These are phyloP conservation scores for Drosophila elegans DNA, from an alignment of 1,140 invertebrate genomes.

Conservation along the genomic window DNA sequence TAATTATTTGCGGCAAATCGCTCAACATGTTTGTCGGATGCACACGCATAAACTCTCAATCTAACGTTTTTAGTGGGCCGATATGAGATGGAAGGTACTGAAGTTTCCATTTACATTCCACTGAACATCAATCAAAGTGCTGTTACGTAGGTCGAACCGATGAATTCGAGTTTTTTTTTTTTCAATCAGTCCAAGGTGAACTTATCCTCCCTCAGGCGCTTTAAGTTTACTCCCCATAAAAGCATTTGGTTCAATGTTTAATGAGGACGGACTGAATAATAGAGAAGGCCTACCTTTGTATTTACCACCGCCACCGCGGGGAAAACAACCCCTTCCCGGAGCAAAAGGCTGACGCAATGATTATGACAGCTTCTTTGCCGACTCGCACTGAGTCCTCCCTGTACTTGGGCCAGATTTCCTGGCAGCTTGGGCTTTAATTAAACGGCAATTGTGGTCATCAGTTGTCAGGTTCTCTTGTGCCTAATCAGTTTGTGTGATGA, in stretches of 20 bases:
- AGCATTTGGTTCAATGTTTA: slow-evolving; percentile 59
- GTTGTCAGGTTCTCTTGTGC: slow-evolving; percentile 37
- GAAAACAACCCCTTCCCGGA: slow-evolving; percentile 15
- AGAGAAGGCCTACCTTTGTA: slow-evolving; percentile 26
- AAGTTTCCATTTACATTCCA: neutral
- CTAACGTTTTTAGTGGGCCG: too few species aligned
- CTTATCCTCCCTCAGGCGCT: neutral
- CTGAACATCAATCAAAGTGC: slow-evolving; percentile 39
- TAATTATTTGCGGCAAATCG: slow-evolving; percentile 66
- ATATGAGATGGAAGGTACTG: too few species aligned
- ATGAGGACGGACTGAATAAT: slow-evolving; percentile 51
- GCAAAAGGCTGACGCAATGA: slow-evolving; percentile 15
- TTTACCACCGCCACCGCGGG: slow-evolving; percentile 2
- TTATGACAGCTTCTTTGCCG: slow-evolving; percentile 55
- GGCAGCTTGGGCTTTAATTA: slow-evolving; percentile 58
- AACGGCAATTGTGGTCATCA: slow-evolving; percentile 61
- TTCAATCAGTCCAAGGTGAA: slow-evolving; percentile 24
- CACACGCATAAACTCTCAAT: slow-evolving; percentile 5
- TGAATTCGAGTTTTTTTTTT: slow-evolving; percentile 2
- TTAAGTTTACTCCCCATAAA: slow-evolving; percentile 24
- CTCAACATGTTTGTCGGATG: slow-evolving; percentile 51
- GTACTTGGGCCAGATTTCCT: slow-evolving; percentile 12
- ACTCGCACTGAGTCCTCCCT: slow-evolving; percentile 19
- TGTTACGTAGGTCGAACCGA: neutral
- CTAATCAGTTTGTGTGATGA: slow-evolving; percentile 68